Base-by-base conservation (phyloP, 2,113 vertebrate genomes). In the Chamaetylas fuelleborni region DNA sequence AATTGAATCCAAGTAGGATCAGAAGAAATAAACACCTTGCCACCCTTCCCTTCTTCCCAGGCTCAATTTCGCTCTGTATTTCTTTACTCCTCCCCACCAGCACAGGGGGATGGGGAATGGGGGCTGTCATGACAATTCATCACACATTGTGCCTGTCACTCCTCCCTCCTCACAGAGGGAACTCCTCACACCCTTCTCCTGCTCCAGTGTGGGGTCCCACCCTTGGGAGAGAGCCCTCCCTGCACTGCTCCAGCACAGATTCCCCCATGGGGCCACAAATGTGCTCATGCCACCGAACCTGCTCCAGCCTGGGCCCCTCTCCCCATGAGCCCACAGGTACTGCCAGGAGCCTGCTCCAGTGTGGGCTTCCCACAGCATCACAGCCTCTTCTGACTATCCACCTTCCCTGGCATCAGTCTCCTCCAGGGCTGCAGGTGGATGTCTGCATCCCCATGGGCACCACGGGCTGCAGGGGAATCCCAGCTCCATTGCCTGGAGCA, bases 211-310 rank as follows among this genome's bases (percentile, higher is more conserved):
- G 18, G 34, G 3, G 3, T 85, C 8, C 12, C 28, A 19, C 16
- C 36, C 19, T 23, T 5, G 1, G 29, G 12, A 40, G 12, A 8
- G 6, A 48, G 19, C 31, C 11, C 38, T n/a, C 5, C 50, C 64
- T 1, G 1, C n/a, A 38, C 45, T 61, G 36, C 15, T 45, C 31
- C 53, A 43, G 28, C 1, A 0, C 1, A 11, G 42, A 31, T 31
- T 16, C 3, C 3, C 29, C 42, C 66, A 12, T 0, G 1, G 34
- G 19, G 16, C 29, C 74, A 56, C 54, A 61, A 6, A 29, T 40
- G 15, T 56, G 43, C 43, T 43, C 43, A 18, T 62, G 47, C 18
- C 29, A 24, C 9, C 33, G 24, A 31, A 66, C 16, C 25, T 60
- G 25, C n/a, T 43, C 45, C 65, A 66, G n/a, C 19, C 7, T n/a